These are phyloP conservation scores for Limnephilus auricula DNA, from an alignment of 2,888 invertebrate genomes.

Conservation along the genomic window DNA sequence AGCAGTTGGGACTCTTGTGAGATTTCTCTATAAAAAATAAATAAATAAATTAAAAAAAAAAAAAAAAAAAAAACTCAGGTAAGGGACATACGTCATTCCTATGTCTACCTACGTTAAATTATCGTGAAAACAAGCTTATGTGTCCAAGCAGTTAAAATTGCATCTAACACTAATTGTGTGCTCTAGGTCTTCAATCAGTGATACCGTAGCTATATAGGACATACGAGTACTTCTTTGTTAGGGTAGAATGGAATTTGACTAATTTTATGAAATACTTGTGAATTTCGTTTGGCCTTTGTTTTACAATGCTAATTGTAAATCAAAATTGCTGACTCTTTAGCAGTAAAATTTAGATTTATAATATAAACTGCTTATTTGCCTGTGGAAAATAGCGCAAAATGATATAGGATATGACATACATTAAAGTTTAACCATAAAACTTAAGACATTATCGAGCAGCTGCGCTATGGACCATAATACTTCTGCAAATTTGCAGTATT, in stretches of 20 bases:
- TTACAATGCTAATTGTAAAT: background rate
- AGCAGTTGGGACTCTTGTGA: too few relatives aligned
- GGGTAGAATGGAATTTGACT: background rate
- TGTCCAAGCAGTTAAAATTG: too few relatives aligned
- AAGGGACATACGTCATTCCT: too few relatives aligned
- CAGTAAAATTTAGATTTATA: too few relatives aligned
- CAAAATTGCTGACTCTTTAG: background rate
- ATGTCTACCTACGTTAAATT: too few relatives aligned
- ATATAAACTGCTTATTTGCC: too few relatives aligned
- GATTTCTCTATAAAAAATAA: too few relatives aligned
- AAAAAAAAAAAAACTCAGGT: too few relatives aligned
- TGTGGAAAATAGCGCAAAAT: background rate
- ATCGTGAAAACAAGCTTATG: too few relatives aligned
- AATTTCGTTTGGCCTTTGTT: background rate
- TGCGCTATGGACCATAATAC: conserved; percentile 5
- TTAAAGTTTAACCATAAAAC: background rate
- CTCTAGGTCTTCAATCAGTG: too few relatives aligned
- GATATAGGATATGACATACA: background rate
- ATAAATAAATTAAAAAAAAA: too few relatives aligned
- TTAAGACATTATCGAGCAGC: background rate
- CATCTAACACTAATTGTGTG: too few relatives aligned
- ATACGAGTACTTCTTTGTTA: background rate
- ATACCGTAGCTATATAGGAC: background rate
- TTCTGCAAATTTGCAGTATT: background rate
- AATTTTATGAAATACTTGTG: background rate